Percentiles rank a stretch among this genome's conserved stretches.
These are phyloP conservation scores for Epinephelus awoara DNA, from an alignment of 2,797 vertebrate genomes.

Conservation along the genomic window DNA sequence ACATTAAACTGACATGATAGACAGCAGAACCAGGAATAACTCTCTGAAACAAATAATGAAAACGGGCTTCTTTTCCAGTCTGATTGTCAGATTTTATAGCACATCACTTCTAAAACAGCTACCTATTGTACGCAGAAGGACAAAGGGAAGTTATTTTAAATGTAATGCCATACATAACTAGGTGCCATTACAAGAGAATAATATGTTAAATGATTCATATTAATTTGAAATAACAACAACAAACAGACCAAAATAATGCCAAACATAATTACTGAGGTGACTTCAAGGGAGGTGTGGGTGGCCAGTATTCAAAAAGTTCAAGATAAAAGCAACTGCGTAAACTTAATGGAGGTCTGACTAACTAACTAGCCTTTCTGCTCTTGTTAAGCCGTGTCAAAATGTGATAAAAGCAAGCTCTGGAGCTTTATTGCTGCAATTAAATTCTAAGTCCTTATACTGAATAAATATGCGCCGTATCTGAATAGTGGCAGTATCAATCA, in stretches of 20 bases:
- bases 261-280: neutral
- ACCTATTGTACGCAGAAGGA: neutral
- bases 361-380: neutral
- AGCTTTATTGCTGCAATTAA: conserved; percentile 1
- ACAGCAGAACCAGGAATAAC: neutral
- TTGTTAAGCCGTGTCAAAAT: neutral
- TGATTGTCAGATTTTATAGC: conserved; percentile 1
- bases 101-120: neutral
- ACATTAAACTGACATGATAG: neutral
- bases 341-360: neutral
- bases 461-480: conserved; percentile 40
- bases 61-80: neutral
- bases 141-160: neutral
- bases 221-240: neutral
- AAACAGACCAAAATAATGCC: neutral
- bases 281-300: no score
- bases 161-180: neutral
- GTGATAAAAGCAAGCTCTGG: conserved; percentile 1
- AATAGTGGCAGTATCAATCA: conserved; percentile 38
- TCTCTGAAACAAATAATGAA: neutral
- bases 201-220: neutral
- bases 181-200: neutral
- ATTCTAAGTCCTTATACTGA: conserved; percentile 27
- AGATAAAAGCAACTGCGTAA: no score
- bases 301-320: no score